Evolutionary conservation across 2,797 vertebrate genomes (phyloP).

Genomic region (Vireo griseus): DNA sequence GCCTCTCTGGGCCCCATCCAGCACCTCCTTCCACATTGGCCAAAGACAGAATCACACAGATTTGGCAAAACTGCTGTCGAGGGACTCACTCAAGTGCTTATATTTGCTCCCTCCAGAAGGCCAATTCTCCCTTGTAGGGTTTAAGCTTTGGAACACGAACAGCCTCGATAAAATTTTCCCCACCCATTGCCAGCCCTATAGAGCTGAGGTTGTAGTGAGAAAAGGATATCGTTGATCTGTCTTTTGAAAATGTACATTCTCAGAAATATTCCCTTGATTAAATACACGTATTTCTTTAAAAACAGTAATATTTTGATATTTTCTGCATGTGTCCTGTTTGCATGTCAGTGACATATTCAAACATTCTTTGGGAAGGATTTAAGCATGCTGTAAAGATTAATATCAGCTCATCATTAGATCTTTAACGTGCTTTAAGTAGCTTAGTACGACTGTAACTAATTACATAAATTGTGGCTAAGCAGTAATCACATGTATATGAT

Average conservation of each 20-base stretch:
- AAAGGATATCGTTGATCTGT: not conserved
- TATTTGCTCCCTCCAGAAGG: not conserved
- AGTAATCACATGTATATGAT: not conserved
- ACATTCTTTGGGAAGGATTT: not conserved
- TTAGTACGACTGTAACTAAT: slow-evolving; percentile 5
- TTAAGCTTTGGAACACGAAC: not conserved
- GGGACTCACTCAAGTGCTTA: not conserved
- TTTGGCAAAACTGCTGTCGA: not conserved
- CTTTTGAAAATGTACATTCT: not conserved
- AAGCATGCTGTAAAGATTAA: not conserved
- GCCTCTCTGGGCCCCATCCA: too few relatives aligned
- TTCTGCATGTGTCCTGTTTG: slow-evolving; percentile 11
- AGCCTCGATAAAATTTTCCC: not conserved
- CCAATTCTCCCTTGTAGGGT: not conserved
- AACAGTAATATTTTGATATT: not conserved
- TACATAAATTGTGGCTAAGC: slow-evolving; percentile 18
- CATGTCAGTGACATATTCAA: not conserved
- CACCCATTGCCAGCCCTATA: not conserved
- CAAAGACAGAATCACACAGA: not conserved
- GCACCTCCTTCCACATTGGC: too few relatives aligned
- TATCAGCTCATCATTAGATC: slow-evolving; percentile 28
- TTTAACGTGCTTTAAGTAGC: slow-evolving; percentile 44
- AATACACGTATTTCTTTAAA: slow-evolving; percentile 31
- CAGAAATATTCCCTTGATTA: not conserved
- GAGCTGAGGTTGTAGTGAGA: not conserved